Conservation (phyloP, 2,113 vertebrate genomes). For the Erythrocercus mccallii region DNA sequence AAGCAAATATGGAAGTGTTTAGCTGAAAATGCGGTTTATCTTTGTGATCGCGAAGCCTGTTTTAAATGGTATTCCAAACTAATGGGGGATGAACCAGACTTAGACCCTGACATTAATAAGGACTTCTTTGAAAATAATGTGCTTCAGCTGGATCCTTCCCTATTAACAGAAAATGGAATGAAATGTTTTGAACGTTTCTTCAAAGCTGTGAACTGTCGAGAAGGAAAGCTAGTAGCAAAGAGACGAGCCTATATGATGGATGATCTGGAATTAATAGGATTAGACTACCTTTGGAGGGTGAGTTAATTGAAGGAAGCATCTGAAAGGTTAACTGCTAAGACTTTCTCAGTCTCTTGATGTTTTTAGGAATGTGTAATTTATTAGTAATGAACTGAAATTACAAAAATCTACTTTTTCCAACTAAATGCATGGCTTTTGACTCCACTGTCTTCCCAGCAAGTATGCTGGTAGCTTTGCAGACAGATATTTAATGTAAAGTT, state of each 20-base stretch:
- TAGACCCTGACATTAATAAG: conserved; percentile 99
- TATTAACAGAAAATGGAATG: conserved; percentile 99
- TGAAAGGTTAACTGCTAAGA: background rate
- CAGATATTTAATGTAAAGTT: background rate
- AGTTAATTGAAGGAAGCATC: conserved; percentile 58
- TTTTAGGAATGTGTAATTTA: background rate
- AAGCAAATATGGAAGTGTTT: conserved; percentile 99
- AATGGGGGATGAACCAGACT: conserved; percentile 98
- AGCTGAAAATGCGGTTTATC: conserved; percentile 97
- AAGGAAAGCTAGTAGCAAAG: conserved; percentile 97
- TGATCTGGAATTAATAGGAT: conserved; percentile 96
- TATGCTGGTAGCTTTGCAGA: background rate
- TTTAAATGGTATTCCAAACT: conserved; percentile 99
- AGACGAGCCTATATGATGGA: conserved; percentile 99
- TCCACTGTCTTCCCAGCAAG: background rate
- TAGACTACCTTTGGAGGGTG: conserved; percentile 99
- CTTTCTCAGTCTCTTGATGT: background rate
- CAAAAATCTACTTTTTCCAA: background rate
- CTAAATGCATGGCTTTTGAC: background rate
- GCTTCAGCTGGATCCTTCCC: conserved; percentile 95
- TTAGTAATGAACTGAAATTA: background rate
- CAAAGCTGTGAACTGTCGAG: conserved; percentile 99
- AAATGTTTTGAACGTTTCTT: conserved; percentile 99
- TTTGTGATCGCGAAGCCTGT: conserved; percentile 98
- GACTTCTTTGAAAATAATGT: conserved; percentile 99